Evolutionary conservation across 2,888 invertebrate genomes (phyloP), one percentile per base, ranked within the genome.

Genomic region (Allolobophora icterica): DNA sequence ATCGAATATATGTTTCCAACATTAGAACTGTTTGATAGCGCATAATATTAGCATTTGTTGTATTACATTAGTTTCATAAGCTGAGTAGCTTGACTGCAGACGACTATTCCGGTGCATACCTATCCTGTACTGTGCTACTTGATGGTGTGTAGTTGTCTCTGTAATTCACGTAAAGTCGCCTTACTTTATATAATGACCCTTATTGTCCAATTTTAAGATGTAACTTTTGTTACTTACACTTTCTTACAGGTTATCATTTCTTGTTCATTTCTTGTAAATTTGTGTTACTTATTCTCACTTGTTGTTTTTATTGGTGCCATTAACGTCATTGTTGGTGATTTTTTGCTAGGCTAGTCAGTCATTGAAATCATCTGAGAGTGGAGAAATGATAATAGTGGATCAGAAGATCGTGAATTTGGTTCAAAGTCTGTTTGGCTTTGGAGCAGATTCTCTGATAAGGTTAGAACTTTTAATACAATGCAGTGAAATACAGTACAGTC

Each of bases 361-460:
- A 24, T 34, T 87, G 34, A 87, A 87, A 87, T 87, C 87, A 17
- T 34, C 35, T 2, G 87, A 87, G n/a, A 38, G 87, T 87, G 87
- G 71, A n/a, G 71, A 87, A 87, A 24, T 87, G 87, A 87, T 87
- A 35, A 87, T 87, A 21, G 87, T 87, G 34, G 87, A 87, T 38
- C 34, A 19, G 30, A 87, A 87, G 15, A 35, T 24, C 21, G 21
- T 87, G 87, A 87, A 87, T 35, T 35, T 87, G 87, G 35, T 34
- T 38, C 87, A 87, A 34, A 87, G 35, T 35, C 87, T 87, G 21
- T 87, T 87, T 34, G 5, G 17, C 87, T 87, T 87, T 87, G 87
- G 87, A 87, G 87, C 87, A 35, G 87, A 87, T 87, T 87, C 35
- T 38, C 38, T 87, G 87, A 38, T 6, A 87, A 87, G 87, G 87